phyloP scores from a whole-genome alignment of 2,113 vertebrate species.

The Oenanthe oenanthe region DNA sequence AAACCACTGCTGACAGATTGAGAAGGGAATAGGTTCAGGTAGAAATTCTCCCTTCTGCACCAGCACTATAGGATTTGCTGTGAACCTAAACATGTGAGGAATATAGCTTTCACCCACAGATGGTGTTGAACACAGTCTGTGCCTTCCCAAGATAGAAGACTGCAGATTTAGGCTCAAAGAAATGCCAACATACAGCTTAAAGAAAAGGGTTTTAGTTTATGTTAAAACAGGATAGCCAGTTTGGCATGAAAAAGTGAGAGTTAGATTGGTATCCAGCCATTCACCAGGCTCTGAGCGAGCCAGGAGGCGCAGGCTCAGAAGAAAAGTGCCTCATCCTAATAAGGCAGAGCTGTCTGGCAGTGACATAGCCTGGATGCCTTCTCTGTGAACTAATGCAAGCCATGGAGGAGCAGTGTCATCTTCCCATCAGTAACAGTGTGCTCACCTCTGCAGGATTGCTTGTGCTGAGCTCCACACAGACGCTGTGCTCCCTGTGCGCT shows the following conservation, averaged over 20 bases:
- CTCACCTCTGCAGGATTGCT: background rate
- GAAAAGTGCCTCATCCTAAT: conserved; percentile 42
- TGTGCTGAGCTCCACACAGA: background rate
- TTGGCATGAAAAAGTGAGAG: conserved; percentile 18
- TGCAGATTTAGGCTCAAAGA: background rate
- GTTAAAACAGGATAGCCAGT: background rate
- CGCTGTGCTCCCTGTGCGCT: background rate
- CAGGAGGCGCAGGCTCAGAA: background rate
- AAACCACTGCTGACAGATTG: background rate
- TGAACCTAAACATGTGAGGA: background rate
- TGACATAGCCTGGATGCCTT: conserved; percentile 49
- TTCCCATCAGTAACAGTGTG: background rate
- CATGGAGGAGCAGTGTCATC: background rate
- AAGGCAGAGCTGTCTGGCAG: conserved; percentile 50
- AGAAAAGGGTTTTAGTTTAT: background rate
- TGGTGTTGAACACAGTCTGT: background rate
- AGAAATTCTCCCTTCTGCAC: background rate
- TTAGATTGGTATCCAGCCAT: background rate
- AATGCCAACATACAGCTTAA: background rate
- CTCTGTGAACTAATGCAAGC: conserved; percentile 42
- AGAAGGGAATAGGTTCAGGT: background rate
- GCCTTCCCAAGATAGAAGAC: background rate
- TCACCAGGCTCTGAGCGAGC: background rate
- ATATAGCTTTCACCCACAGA: conserved; percentile 18
- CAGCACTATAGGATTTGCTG: background rate